Evolutionary conservation across 2,797 vertebrate genomes (phyloP).

Genomic region (Scomberomorus guttatus): DNA sequence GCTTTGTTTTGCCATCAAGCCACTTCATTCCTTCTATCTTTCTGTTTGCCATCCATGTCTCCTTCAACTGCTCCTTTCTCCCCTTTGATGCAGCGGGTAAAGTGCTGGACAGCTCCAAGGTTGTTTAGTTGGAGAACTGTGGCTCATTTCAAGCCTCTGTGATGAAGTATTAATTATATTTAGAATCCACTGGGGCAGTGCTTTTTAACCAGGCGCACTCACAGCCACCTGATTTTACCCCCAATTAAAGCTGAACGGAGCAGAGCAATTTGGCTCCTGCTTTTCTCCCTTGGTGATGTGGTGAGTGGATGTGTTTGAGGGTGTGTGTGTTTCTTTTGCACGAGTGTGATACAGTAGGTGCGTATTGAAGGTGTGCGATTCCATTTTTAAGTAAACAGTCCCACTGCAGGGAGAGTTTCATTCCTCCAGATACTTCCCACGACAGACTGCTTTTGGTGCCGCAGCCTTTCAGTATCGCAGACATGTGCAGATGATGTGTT

Average conservation of each 20-base stretch:
- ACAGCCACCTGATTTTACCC: constrained; percentile 73
- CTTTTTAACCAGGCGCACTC: constrained; percentile 67
- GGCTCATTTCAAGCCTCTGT: constrained; percentile 69
- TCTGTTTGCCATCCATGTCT: constrained; percentile 1
- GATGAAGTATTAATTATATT: constrained; percentile 79
- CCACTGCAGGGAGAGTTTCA: constrained; percentile 51
- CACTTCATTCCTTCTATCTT: neutral
- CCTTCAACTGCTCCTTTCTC: neutral
- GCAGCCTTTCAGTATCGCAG: constrained; percentile 25
- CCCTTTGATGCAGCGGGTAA: constrained; percentile 21
- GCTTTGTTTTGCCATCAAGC: neutral
- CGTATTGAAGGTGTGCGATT: constrained; percentile 40
- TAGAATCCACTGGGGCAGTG: constrained; percentile 59
- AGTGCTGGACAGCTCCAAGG: constrained; percentile 42
- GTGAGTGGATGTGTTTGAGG: constrained; percentile 28
- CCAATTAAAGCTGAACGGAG: constrained; percentile 75
- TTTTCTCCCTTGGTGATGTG: constrained; percentile 49
- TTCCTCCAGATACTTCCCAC: constrained; percentile 38
- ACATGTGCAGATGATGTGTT: constrained; percentile 49
- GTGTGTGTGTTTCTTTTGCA: constrained; percentile 11
- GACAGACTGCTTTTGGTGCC: constrained; percentile 31
- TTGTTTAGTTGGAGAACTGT: constrained; percentile 50
- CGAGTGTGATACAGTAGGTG: neutral
- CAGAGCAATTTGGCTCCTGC: constrained; percentile 56
- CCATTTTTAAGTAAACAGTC: constrained; percentile 63